Conservation (phyloP, 2,113 vertebrate genomes). For the Fregata magnificens region DNA sequence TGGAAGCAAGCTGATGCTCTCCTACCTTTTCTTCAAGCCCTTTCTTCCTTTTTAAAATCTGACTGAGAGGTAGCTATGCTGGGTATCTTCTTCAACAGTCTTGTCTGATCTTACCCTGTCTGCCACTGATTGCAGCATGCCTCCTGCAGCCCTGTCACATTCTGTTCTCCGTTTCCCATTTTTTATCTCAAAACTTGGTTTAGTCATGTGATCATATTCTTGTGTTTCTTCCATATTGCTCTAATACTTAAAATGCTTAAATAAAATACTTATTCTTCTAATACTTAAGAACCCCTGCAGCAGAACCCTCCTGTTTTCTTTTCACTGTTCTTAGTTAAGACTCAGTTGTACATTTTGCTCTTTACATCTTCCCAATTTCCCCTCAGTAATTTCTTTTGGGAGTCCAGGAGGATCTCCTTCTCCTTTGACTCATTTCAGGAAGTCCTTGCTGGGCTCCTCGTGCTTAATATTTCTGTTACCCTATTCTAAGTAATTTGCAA, state of each 20-base stretch:
- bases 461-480: not conserved
- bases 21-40: not conserved
- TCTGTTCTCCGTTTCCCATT: not conserved
- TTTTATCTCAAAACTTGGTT: not conserved
- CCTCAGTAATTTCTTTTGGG: not conserved
- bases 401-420: not conserved
- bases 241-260: not conserved
- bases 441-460: not conserved
- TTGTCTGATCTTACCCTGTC: not conserved
- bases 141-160: not conserved
- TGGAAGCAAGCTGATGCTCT: not conserved
- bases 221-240: not conserved
- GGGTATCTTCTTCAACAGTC: not conserved
- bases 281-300: not conserved
- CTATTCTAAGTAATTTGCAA: not conserved
- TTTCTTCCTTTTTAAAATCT: not conserved
- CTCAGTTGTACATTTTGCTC: not conserved
- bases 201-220: not conserved
- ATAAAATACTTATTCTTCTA: not conserved
- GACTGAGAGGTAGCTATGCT: not conserved
- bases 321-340: not conserved
- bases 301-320: not conserved
- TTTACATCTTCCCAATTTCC: not conserved
- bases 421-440: not conserved
- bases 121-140: not conserved